Conservation (phyloP, 2,888 invertebrate species). For the Psylliodes chrysocephalus region DNA sequence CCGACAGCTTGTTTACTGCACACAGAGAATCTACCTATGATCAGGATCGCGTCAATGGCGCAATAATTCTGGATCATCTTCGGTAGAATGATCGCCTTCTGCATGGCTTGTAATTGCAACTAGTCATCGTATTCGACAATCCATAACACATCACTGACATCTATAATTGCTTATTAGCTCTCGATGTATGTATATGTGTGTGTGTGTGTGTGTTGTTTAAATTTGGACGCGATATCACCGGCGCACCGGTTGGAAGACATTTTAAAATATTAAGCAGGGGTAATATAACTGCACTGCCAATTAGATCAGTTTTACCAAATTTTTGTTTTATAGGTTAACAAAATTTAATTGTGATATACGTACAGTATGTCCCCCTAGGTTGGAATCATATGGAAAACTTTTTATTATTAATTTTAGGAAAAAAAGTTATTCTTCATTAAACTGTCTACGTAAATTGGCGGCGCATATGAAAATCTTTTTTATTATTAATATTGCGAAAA, state of each 20-base stretch:
- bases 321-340: too few species aligned
- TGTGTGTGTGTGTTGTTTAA: constrained; percentile 22
- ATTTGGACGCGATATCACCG: constrained; percentile 7
- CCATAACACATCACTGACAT: constrained; percentile 45
- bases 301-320: background rate
- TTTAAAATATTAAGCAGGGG: constrained; percentile 2
- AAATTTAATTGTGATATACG: too few species aligned
- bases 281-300: background rate
- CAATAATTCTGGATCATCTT: constrained; percentile 53
- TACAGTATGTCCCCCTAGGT: too few species aligned
- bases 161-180: constrained; percentile 49
- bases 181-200: constrained; percentile 31
- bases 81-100: constrained; percentile 53
- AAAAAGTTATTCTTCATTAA: too few species aligned
- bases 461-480: too few species aligned
- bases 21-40: constrained; percentile 51
- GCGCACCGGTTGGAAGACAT: background rate
- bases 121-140: constrained; percentile 45
- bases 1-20: constrained; percentile 62
- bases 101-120: constrained; percentile 51
- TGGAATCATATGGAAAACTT: too few species aligned
- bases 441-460: too few species aligned
- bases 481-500: too few species aligned
- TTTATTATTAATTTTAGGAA: too few species aligned
- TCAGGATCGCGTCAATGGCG: constrained; percentile 51